Conservation (phyloP, 2,888 invertebrate genomes). For the Eupithecia centaureata region DNA sequence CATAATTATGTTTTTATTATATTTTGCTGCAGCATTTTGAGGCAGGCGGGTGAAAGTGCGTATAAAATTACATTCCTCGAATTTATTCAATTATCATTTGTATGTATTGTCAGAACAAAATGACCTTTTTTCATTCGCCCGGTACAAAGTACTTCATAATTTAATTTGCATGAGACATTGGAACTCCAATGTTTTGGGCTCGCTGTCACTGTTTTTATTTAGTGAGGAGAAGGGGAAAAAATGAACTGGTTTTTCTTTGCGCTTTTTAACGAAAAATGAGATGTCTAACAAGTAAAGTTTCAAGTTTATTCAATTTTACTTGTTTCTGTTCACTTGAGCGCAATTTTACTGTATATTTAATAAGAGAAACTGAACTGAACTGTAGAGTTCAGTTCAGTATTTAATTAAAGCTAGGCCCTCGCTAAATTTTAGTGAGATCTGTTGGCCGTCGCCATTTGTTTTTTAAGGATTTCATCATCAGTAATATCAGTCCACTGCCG, state of each 20-base stretch:
- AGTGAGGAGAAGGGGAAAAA: neutral
- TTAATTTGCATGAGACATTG: conserved; percentile 1
- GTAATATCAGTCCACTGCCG: too few species aligned
- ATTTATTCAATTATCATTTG: neutral
- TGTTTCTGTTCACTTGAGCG: neutral
- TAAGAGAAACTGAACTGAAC: too few species aligned
- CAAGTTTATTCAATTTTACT: neutral
- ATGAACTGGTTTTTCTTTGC: neutral
- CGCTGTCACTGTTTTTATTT: neutral
- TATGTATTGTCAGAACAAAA: neutral
- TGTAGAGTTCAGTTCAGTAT: too few species aligned
- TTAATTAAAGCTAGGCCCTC: neutral
- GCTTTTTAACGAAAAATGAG: neutral
- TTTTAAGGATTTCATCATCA: too few species aligned
- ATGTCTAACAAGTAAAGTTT: neutral
- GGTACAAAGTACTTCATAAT: neutral
- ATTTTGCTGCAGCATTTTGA: too few species aligned
- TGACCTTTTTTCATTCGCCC: conserved; percentile 21
- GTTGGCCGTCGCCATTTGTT: neutral
- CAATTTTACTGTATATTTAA: neutral
- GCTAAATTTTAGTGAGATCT: neutral
- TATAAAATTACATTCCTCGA: neutral
- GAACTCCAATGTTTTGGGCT: neutral
- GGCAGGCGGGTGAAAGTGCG: too few species aligned
- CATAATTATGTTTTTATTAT: too few species aligned